Conservation (phyloP, 1,140 invertebrate species). For the Drosophila guanche region DNA sequence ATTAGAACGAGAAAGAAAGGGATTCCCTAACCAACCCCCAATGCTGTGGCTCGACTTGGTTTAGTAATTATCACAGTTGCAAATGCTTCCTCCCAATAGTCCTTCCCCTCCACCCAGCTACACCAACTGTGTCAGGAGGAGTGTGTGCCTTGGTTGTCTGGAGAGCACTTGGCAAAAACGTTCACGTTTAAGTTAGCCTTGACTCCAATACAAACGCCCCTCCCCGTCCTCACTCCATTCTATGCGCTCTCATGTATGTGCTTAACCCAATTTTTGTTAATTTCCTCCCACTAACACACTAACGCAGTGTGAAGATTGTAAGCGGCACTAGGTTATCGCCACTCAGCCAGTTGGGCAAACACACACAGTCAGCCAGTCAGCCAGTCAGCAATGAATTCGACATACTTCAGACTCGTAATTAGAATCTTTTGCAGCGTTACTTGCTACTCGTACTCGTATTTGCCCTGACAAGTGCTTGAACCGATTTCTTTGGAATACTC, state of each 20-base stretch:
- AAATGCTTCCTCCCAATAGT: conserved; percentile 65
- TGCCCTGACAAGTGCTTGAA: conserved; percentile 14
- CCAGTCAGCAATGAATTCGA: too few species aligned
- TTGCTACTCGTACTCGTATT: too few species aligned
- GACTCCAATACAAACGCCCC: conserved; percentile 48
- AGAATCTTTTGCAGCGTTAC: conserved; percentile 13
- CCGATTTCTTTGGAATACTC: background rate
- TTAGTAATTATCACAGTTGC: conserved; percentile 74
- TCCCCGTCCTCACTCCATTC: background rate
- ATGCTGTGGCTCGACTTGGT: conserved; percentile 32
- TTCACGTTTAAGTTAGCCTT: conserved; percentile 62
- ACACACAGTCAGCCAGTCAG: conserved; percentile 2
- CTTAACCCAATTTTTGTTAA: conserved; percentile 75
- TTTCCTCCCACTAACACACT: conserved; percentile 40
- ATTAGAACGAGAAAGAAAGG: conserved; percentile 52
- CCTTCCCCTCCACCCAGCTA: background rate
- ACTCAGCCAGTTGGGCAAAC: conserved; percentile 16
- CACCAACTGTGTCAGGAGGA: conserved; percentile 35
- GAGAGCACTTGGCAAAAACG: conserved; percentile 57
- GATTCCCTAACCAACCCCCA: conserved; percentile 3
- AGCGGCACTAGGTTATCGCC: conserved; percentile 21
- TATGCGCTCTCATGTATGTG: conserved; percentile 22
- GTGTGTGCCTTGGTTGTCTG: conserved; percentile 11
- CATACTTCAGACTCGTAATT: conserved; percentile 23
- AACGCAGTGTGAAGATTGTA: conserved; percentile 35